Evolutionary conservation across 1,140 invertebrate genomes (phyloP).

Genomic region (Drosophila micromelanica): DNA sequence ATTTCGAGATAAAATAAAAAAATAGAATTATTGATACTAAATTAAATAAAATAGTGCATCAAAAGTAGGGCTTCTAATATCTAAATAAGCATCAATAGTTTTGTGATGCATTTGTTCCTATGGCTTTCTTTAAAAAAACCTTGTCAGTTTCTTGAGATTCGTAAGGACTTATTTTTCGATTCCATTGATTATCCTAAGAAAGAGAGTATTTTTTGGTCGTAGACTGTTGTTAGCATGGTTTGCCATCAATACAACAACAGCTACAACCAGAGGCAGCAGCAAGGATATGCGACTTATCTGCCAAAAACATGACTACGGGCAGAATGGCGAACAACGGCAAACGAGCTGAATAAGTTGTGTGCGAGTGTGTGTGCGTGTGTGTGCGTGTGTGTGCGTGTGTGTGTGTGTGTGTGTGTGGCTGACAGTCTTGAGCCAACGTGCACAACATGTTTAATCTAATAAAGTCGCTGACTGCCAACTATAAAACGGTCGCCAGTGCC

Average conservation of each 20-base stretch:
- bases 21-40: too few species aligned
- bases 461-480: conserved; percentile 67
- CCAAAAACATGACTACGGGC: conserved; percentile 62
- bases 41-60: too few species aligned
- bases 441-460: conserved; percentile 82
- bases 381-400: conserved; percentile 28
- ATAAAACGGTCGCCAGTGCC: conserved; percentile 68
- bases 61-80: too few species aligned
- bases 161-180: too few species aligned
- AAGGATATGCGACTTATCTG: conserved; percentile 71
- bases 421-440: conserved; percentile 50
- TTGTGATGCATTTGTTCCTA: too few species aligned
- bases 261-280: conserved; percentile 26
- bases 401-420: conserved; percentile 17
- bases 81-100: too few species aligned
- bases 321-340: conserved; percentile 44
- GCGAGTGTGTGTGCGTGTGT: conserved; percentile 19
- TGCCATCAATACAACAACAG: conserved; percentile 60
- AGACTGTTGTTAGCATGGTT: neutral
- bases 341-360: conserved; percentile 38
- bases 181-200: too few species aligned
- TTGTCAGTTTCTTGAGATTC: too few species aligned
- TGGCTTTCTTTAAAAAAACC: too few species aligned
- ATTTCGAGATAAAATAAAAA: too few species aligned
- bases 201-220: neutral